phyloP scores from a whole-genome alignment of 2,888 invertebrate genomes.

The Oscheius sp. region DNA sequence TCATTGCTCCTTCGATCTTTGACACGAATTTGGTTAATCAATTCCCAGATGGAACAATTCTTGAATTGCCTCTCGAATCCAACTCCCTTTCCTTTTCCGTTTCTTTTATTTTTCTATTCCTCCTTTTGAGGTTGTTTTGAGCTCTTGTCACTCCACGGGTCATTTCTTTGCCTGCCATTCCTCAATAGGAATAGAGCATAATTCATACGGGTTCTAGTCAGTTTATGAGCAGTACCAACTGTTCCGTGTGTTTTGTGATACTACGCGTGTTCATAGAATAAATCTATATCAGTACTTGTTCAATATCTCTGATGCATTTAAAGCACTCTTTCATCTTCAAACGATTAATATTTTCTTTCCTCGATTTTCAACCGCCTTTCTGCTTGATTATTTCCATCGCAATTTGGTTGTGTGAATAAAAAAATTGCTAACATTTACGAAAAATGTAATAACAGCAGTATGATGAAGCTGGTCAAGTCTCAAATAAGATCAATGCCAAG shows the following conservation, averaged over 20 bases:
- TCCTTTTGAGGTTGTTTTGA: neutral
- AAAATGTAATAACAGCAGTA: too few species aligned
- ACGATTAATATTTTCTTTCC: too few species aligned
- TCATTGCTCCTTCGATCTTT: slow-evolving; percentile 39
- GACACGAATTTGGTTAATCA: slow-evolving; percentile 42
- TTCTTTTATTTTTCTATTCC: neutral
- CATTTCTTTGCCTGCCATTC: too few species aligned
- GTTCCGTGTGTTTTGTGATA: neutral
- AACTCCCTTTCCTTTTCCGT: neutral
- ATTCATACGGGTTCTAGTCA: slow-evolving; percentile 25
- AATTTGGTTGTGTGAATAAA: too few species aligned
- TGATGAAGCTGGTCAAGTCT: too few species aligned
- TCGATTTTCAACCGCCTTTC: too few species aligned
- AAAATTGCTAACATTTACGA: too few species aligned
- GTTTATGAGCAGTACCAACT: neutral
- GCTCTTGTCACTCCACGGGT: too few species aligned
- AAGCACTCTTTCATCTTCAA: too few species aligned
- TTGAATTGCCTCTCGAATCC: slow-evolving; percentile 52
- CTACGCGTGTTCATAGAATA: neutral
- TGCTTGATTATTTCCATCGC: too few species aligned
- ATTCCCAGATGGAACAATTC: slow-evolving; percentile 51
- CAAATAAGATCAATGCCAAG: too few species aligned
- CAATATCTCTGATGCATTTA: too few species aligned
- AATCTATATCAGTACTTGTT: neutral
- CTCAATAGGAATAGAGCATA: neutral